These are phyloP conservation scores for Temnopleurus reevesii DNA, from an alignment of 53 echinoderm and acorn worm genomes.

Conservation along the genomic window DNA sequence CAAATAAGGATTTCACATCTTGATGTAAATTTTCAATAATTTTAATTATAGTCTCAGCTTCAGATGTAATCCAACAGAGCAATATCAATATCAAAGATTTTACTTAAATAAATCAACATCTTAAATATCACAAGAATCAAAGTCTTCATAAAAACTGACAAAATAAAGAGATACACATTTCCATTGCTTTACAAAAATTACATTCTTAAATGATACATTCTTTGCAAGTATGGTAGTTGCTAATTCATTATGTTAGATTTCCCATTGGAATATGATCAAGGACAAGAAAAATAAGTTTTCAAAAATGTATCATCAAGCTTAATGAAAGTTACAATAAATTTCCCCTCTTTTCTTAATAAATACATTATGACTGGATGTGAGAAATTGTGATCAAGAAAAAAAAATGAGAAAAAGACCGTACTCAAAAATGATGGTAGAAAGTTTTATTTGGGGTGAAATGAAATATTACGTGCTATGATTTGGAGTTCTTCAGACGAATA, in stretches of 20 bases:
- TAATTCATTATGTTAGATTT: background rate
- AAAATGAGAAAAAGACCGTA: too few relatives aligned
- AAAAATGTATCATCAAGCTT: too few relatives aligned
- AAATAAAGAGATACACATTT: constrained; percentile 35
- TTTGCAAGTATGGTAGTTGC: background rate
- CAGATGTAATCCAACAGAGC: constrained; percentile 9
- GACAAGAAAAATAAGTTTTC: too few relatives aligned
- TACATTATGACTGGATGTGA: too few relatives aligned
- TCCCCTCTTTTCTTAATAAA: too few relatives aligned
- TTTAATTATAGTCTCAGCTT: background rate
- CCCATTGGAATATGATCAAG: background rate
- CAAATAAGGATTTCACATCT: too few relatives aligned
- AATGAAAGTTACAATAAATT: too few relatives aligned
- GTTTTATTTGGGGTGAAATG: too few relatives aligned
- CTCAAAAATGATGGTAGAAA: too few relatives aligned
- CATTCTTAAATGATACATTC: background rate
- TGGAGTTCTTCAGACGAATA: too few relatives aligned
- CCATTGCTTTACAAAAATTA: constrained; percentile 16
- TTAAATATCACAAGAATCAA: constrained; percentile 29
- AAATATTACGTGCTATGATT: too few relatives aligned
- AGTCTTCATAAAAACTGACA: constrained; percentile 35
- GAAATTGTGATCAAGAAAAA: too few relatives aligned
- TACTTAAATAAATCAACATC: constrained; percentile 24
- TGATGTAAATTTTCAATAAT: background rate
- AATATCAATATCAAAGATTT: constrained; percentile 13